Percentiles rank a stretch among this genome's conserved stretches.
These are phyloP conservation scores for Nipponia nippon DNA, from an alignment of 2,113 vertebrate species.

Conservation along the genomic window DNA sequence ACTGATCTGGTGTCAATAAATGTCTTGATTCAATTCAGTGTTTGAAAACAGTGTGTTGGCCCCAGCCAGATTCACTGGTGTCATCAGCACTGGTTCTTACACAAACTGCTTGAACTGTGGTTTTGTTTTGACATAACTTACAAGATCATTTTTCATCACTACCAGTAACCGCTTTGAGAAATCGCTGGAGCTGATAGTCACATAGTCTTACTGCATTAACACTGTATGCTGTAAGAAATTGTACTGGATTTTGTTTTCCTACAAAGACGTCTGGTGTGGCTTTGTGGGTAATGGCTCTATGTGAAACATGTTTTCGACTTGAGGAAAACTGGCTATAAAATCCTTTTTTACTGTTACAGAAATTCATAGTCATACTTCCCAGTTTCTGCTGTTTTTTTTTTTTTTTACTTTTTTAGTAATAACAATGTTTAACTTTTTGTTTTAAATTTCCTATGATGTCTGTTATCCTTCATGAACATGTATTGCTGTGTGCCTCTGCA, in stretches of 20 bases:
- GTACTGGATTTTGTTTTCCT: not conserved
- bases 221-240: fast-evolving
- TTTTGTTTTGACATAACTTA: not conserved
- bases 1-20: not conserved
- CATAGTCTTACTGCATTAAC: not conserved
- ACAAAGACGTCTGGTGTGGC: fast-evolving
- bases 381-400: not conserved
- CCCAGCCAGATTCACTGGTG: not conserved
- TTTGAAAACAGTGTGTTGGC: not conserved
- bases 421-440: not conserved
- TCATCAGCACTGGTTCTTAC: not conserved
- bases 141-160: not conserved
- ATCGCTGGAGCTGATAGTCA: not conserved
- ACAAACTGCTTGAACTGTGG: not conserved
- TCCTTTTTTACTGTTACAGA: not conserved
- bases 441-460: not conserved
- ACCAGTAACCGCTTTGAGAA: not conserved
- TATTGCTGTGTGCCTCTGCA: not conserved
- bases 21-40: not conserved
- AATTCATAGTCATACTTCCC: not conserved
- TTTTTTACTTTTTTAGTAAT: not conserved
- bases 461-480: not conserved
- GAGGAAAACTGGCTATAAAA: not conserved
- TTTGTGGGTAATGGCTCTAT: not conserved
- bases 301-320: not conserved